These are phyloP conservation scores for Procambarus clarkii DNA, from an alignment of 1,140 invertebrate species.

Conservation along the genomic window DNA sequence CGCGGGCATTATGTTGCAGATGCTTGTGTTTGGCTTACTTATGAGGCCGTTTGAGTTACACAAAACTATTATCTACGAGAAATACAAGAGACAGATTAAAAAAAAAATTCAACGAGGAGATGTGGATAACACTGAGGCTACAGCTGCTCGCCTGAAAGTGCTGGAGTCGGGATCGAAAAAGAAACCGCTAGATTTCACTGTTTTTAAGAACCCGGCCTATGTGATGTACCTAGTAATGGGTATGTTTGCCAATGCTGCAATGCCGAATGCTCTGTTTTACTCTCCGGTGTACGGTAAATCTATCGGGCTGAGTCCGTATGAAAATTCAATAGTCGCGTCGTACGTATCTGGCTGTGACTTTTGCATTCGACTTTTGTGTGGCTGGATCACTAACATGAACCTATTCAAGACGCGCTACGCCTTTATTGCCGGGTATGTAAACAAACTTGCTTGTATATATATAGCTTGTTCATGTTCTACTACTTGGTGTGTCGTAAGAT, in stretches of 20 bases:
- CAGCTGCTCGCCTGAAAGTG: too few species aligned
- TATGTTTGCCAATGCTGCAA: neutral
- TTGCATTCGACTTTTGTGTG: conserved; percentile 4
- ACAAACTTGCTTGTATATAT: too few species aligned
- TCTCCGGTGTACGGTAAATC: conserved; percentile 14
- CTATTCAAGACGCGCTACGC: neutral
- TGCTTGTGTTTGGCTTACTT: conserved; percentile 20
- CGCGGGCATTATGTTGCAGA: conserved; percentile 40
- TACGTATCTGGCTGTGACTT: conserved; percentile 10
- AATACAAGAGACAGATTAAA: neutral
- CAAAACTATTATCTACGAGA: neutral
- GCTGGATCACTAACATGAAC: neutral
- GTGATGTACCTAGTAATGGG: conserved; percentile 28
- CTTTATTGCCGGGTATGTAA: conserved; percentile 20
- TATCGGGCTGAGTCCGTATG: conserved; percentile 24
- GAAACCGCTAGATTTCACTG: conserved; percentile 22
- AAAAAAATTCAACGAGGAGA: too few species aligned
- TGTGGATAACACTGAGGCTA: too few species aligned
- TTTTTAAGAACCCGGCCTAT: conserved; percentile 35
- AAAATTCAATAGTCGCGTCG: conserved; percentile 25
- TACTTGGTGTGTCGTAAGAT: too few species aligned
- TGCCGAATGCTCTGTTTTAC: conserved; percentile 23
- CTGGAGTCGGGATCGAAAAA: neutral
- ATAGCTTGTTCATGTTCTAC: too few species aligned
- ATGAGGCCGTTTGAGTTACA: conserved; percentile 41